Evolutionary conservation across 2,888 invertebrate genomes (phyloP).

Genomic region (Aquatica leii): DNA sequence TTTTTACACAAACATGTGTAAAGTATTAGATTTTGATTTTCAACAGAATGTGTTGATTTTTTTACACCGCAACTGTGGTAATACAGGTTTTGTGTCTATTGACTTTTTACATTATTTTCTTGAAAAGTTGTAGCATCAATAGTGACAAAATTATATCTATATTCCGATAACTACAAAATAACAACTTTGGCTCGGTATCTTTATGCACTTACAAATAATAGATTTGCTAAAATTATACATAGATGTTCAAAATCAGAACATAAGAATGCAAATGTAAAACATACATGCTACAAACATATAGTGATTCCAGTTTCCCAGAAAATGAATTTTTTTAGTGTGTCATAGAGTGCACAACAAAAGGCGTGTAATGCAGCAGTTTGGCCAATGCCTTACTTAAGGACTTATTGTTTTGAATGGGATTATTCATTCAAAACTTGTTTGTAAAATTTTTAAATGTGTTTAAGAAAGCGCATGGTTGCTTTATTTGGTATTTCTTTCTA

Average conservation of each 20-base stretch:
- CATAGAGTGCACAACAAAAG: conserved; percentile 29
- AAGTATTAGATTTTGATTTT: no score
- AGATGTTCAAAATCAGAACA: conserved; percentile 31
- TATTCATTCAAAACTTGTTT: no score
- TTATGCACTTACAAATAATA: conserved; percentile 23
- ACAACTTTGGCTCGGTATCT: conserved; percentile 25
- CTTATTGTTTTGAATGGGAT: no score
- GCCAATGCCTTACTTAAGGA: conserved; percentile 36
- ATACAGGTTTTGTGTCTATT: no score
- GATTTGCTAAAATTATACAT: conserved; percentile 28
- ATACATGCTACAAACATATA: conserved; percentile 25
- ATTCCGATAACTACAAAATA: conserved; percentile 19
- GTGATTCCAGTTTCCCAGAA: conserved; percentile 14
- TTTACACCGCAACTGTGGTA: no score
- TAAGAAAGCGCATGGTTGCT: no score
- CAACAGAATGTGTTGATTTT: no score
- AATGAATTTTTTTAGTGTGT: conserved; percentile 26
- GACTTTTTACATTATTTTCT: no score
- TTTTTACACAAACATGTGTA: no score
- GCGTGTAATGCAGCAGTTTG: conserved; percentile 34
- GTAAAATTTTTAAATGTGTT: no score
- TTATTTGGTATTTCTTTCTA: no score
- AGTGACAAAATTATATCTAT: conserved; percentile 18
- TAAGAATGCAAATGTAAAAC: not conserved
- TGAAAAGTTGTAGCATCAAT: conserved; percentile 25